Evolutionary conservation across 2,797 vertebrate species (phyloP), one percentile per base, ranked within the genome.

Genomic region (Pangasius djambal): DNA sequence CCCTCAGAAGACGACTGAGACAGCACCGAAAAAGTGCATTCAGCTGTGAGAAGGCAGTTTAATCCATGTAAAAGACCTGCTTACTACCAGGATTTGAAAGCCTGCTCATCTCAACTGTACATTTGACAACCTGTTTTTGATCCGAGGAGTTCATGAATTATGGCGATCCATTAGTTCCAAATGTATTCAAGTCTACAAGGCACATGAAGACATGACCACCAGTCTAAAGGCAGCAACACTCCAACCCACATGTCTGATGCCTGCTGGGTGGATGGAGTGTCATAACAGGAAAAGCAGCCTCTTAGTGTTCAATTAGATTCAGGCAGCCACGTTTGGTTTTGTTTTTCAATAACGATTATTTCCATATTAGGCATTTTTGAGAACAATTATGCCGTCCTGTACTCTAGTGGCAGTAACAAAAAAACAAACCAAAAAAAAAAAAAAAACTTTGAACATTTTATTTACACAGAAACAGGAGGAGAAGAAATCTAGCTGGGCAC

Each of bases 101-200:
- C 50, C 50, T 55, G 77, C n/a, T 79, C 50, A 34, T 79, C 50
- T 34, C n/a, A 57, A 18, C n/a, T 57, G n/a, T 79, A 57, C 3
- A 34, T 22, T 78, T 15, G 25, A 77, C 25, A 50, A n/a, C 25
- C 48, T 3, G 34, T 37, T 72, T 40, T 72, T 72, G 34, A 72
- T 72, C 34, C 6, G 13, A 34, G n/a, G 15, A 31, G n/a, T 79
- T 79, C 50, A 79, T 18, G 37, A 79, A 57, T 79, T 10, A 79
- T 57, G 50, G 44, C 13, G 6, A 18, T 9, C 16, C 77, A 57
- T 79, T 57, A 79, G 77, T 34, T n/a, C n/a, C 18, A 34, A 55
- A 79, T 57, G n/a, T 34, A 57, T 78, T 78, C 72, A 48, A 44
- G 40, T 78, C 48, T 57, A 55, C n/a, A 79, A 79, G 48, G 77